Evolutionary conservation across 2,888 invertebrate genomes (phyloP).

Genomic region (Drosophila buzzatii): DNA sequence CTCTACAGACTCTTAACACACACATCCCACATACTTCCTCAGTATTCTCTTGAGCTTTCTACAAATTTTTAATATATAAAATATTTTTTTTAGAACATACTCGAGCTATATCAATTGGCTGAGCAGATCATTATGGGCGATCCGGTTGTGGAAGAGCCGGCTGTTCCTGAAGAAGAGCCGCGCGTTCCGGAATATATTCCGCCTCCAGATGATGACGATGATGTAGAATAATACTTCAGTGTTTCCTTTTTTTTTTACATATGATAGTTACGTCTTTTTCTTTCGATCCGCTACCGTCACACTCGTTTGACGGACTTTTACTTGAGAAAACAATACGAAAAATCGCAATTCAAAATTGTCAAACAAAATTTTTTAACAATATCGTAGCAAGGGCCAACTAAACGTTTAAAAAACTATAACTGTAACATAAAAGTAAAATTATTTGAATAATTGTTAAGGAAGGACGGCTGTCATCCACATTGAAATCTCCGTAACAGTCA

Average conservation of each 20-base stretch:
- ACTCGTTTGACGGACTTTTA: conserved; percentile 6
- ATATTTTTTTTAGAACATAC: conserved; percentile 86
- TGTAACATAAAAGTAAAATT: conserved; percentile 12
- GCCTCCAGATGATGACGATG: conserved; percentile 19
- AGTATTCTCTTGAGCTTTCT: too few relatives aligned
- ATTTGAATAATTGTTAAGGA: neutral
- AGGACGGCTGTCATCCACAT: conserved; percentile 15
- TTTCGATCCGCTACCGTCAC: conserved; percentile 11
- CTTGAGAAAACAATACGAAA: neutral
- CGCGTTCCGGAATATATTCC: neutral
- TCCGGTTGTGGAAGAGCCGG: conserved; percentile 51
- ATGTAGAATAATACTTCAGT: neutral
- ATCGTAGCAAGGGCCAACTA: neutral
- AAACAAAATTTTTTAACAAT: conserved; percentile 11
- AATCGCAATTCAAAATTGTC: neutral
- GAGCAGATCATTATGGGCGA: conserved; percentile 87
- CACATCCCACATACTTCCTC: neutral
- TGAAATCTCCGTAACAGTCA: conserved; percentile 38
- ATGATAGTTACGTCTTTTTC: conserved; percentile 15
- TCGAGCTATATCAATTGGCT: conserved; percentile 87
- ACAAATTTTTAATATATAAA: neutral
- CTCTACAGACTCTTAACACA: neutral
- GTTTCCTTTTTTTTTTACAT: neutral
- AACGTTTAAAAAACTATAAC: conserved; percentile 22
- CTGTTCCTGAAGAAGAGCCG: conserved; percentile 12